Base-by-base conservation (phyloP, 2,113 vertebrate species). In the Myrmophylax atrothorax region DNA sequence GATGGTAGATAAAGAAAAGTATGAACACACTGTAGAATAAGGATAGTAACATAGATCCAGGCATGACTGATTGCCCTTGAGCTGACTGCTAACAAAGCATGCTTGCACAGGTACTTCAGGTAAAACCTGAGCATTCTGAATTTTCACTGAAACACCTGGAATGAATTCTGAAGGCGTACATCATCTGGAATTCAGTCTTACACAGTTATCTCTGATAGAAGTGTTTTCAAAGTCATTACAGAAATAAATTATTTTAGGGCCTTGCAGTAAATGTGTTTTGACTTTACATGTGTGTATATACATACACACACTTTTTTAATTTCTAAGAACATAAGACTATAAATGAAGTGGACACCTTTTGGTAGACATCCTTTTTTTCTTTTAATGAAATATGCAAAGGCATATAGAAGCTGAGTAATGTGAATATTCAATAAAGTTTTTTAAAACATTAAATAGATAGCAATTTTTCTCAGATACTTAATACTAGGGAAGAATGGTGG, bases 111-210 rank as follows among this genome's bases (percentile, higher is more conserved):
- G 33, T 66, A 74, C 35, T 56, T 89, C 5, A 1, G 46, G 64
- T 77, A 72, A 59, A 90, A 74, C 11, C 33, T 50, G 44, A 85
- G 14, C 8, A 1, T 87, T 94, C 40, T 50, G 83, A 74, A 44
- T 87, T 93, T 59, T 77, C 56, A 50, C 38, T 49, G 46, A 68
- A 91, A 89, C 25, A 85, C 79, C 87, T 95, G 56, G 59, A 94
- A 60, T 6, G 13, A 52, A 42, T 91, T 84, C 68, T 67, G 42
- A 87, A 86, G 53, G 15, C 56, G 38, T 66, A 18, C 14, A 63
- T 60, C 50, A 88, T 67, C 49, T 80, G 67, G 53, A 77, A 88
- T 42, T 78, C 49, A 44, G 29, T 58, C 11, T 89, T 79, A 53
- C 18, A 35, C 28, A 60, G 24, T n/a, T 95, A 68, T 10, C 66